These are phyloP conservation scores for Rhabdomys pumilio DNA, from an alignment of 2,797 vertebrate genomes.

Conservation along the genomic window DNA sequence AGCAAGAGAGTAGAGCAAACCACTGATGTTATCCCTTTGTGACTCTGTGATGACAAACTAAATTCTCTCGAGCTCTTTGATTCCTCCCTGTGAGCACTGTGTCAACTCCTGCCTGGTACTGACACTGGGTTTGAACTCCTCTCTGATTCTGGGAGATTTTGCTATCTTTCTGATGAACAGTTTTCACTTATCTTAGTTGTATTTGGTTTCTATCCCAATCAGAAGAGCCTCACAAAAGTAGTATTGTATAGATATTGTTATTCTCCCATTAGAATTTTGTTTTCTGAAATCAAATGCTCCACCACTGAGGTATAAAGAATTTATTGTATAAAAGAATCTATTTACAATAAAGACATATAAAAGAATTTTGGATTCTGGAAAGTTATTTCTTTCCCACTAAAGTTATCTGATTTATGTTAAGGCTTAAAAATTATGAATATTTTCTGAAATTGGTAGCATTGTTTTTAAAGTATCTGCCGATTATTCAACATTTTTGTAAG, in stretches of 20 bases:
- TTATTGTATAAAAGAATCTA: background rate
- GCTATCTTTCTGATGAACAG: background rate
- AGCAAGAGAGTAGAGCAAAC: background rate
- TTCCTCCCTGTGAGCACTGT: background rate
- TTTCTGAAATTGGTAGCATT: constrained; percentile 18
- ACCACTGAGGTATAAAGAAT: background rate
- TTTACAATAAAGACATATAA: background rate
- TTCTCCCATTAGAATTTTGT: no score
- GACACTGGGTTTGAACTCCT: background rate
- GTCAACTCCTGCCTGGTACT: background rate
- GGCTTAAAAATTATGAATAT: background rate
- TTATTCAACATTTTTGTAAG: constrained; percentile 56
- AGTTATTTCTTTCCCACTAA: constrained; percentile 35
- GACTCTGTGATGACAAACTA: background rate
- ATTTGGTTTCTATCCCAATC: constrained; percentile 36
- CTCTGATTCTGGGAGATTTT: constrained; percentile 10
- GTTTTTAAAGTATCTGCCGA: constrained; percentile 9
- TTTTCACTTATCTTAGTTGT: background rate
- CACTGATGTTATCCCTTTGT: background rate
- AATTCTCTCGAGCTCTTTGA: background rate
- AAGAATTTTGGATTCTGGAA: constrained; percentile 19
- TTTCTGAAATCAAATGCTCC: background rate
- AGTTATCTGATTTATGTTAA: constrained; percentile 19
- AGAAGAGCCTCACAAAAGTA: constrained; percentile 37
- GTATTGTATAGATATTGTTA: background rate